A percentile compares a stretch with the other conserved stretches of the same genome.
phyloP scores from a whole-genome alignment of 2,797 vertebrate species.

The Rachycentron canadum region DNA sequence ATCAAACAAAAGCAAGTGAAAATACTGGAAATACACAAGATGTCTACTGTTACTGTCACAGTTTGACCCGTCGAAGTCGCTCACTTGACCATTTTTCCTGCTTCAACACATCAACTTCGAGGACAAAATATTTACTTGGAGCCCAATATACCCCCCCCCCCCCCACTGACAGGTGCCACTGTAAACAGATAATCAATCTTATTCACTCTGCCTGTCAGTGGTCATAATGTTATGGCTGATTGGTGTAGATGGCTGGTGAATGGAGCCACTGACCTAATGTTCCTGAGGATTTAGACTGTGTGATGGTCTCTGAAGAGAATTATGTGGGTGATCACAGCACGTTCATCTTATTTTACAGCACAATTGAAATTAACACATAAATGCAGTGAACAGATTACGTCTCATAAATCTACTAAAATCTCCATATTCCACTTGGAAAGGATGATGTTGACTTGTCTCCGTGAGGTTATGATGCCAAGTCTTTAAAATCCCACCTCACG shows the following conservation, averaged over 20 bases:
- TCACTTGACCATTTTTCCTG: too few species aligned
- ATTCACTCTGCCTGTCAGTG: too few species aligned
- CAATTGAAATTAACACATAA: background rate
- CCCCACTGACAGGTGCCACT: too few species aligned
- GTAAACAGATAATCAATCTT: too few species aligned
- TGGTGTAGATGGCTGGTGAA: background rate
- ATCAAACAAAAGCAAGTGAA: background rate
- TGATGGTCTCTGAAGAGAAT: background rate
- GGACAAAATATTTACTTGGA: too few species aligned
- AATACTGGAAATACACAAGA: too few species aligned
- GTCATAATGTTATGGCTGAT: too few species aligned
- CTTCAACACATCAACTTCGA: too few species aligned
- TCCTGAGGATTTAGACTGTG: background rate
- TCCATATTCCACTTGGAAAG: background rate
- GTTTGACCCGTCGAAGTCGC: too few species aligned
- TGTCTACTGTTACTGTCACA: too few species aligned
- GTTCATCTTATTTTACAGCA: too few species aligned
- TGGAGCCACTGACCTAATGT: background rate
- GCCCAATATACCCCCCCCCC: too few species aligned
- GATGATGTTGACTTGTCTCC: background rate
- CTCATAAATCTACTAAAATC: background rate
- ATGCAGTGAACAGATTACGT: background rate
- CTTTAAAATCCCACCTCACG: slow-evolving; percentile 81
- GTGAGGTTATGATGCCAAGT: background rate
- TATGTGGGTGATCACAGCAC: background rate